Evolutionary conservation across 1,140 invertebrate genomes (phyloP).

Genomic region (Leptinotarsa defecta): DNA sequence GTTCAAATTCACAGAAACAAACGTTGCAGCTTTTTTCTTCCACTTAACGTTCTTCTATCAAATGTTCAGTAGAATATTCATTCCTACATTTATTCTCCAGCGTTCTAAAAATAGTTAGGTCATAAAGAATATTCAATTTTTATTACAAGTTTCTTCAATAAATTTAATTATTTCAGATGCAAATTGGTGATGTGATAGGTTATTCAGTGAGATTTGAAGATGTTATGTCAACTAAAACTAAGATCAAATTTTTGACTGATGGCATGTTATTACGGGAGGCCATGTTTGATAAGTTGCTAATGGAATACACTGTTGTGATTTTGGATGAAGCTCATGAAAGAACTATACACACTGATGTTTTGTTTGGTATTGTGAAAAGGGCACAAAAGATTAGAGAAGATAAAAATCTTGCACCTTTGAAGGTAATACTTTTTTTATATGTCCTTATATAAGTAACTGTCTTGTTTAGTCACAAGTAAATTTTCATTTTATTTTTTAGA

Average conservation of each 20-base stretch:
- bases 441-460: neutral
- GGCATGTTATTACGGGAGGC: slow-evolving; percentile 93
- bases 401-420: slow-evolving; percentile 66
- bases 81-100: too few relatives aligned
- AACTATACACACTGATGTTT: slow-evolving; percentile 92
- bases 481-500: slow-evolving; percentile 54
- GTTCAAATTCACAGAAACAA: too few relatives aligned
- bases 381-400: slow-evolving; percentile 74
- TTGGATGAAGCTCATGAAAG: slow-evolving; percentile 98
- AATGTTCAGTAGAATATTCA: too few relatives aligned
- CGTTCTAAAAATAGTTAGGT: too few relatives aligned
- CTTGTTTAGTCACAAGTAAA: too few relatives aligned
- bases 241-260: slow-evolving; percentile 90
- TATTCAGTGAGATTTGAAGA: slow-evolving; percentile 95
- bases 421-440: slow-evolving; percentile 58
- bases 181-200: slow-evolving; percentile 78
- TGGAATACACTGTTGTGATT: slow-evolving; percentile 83
- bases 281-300: slow-evolving; percentile 72
- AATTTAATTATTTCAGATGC: slow-evolving; percentile 30
- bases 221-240: slow-evolving; percentile 73
- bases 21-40: too few relatives aligned
- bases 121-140: too few relatives aligned
- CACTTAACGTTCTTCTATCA: too few relatives aligned
- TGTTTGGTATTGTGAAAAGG: slow-evolving; percentile 82
- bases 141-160: too few relatives aligned